These are phyloP conservation scores for Cotesia typhae DNA, from an alignment of 1,140 invertebrate genomes.

Conservation along the genomic window DNA sequence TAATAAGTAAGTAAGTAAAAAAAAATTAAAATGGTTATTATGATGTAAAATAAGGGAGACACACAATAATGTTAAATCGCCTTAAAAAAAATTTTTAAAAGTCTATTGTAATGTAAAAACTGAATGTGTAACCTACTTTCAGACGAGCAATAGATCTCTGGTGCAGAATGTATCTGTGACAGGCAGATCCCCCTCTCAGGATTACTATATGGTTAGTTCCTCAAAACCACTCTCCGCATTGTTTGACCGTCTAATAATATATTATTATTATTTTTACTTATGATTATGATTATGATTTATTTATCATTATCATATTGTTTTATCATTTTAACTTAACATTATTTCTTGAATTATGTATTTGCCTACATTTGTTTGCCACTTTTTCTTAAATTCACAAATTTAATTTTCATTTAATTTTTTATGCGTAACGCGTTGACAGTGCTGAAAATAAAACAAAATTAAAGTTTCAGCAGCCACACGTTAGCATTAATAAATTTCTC, in stretches of 20 bases:
- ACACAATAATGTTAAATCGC: constrained; percentile 26
- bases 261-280: constrained; percentile 40
- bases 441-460: not conserved
- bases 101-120: constrained; percentile 46
- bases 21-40: not conserved
- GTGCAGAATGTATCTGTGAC: constrained; percentile 69
- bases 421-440: too few relatives aligned
- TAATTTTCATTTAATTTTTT: too few relatives aligned
- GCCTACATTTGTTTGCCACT: constrained; percentile 27
- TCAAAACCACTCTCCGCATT: constrained; percentile 66
- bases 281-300: constrained; percentile 35
- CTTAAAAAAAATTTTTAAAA: constrained; percentile 52
- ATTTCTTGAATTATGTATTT: constrained; percentile 30
- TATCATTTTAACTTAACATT: not conserved
- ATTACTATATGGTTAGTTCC: constrained; percentile 68
- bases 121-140: constrained; percentile 68
- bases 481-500: not conserved
- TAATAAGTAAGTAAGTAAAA: too few relatives aligned
- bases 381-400: not conserved
- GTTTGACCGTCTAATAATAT: constrained; percentile 65
- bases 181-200: constrained; percentile 68
- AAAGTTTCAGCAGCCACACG: not conserved
- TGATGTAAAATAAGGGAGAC: constrained; percentile 23
- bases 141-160: constrained; percentile 69
- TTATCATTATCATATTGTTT: constrained; percentile 46